Conservation (phyloP, 2,113 vertebrate species). For the Nestor notabilis region DNA sequence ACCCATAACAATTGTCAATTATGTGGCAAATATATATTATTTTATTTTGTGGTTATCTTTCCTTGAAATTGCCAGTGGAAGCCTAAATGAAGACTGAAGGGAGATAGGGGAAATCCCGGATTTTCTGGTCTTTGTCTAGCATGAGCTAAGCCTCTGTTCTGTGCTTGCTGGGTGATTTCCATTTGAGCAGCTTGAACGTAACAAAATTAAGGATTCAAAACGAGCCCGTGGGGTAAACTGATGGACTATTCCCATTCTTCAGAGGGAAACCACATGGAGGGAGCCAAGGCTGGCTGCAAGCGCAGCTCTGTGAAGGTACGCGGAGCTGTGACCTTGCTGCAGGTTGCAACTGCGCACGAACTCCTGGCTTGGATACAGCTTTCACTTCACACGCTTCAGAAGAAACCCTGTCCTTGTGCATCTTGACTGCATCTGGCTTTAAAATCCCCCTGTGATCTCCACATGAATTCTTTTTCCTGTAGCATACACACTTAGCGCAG, state of each 20-base stretch:
- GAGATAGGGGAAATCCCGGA: constrained; percentile 20
- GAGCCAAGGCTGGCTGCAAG: background rate
- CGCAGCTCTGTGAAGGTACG: background rate
- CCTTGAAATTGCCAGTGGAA: background rate
- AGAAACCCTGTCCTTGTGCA: background rate
- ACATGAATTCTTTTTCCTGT: background rate
- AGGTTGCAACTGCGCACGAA: background rate
- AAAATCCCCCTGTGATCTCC: background rate
- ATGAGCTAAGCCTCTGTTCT: constrained; percentile 7
- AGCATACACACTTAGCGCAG: background rate
- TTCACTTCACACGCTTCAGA: background rate
- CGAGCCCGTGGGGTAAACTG: background rate
- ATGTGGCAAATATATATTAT: background rate
- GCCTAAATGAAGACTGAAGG: background rate
- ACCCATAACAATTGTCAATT: background rate
- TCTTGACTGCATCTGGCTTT: background rate
- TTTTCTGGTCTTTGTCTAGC: constrained; percentile 43
- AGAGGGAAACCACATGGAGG: background rate
- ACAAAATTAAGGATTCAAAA: background rate
- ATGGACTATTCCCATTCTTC: background rate
- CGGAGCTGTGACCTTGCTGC: background rate
- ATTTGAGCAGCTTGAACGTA: background rate
- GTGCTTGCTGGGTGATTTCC: constrained; percentile 28
- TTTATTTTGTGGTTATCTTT: constrained; percentile 52
- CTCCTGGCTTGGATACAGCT: background rate